Base-by-base conservation (phyloP, 1,140 invertebrate genomes). In the Drosophila lini region DNA sequence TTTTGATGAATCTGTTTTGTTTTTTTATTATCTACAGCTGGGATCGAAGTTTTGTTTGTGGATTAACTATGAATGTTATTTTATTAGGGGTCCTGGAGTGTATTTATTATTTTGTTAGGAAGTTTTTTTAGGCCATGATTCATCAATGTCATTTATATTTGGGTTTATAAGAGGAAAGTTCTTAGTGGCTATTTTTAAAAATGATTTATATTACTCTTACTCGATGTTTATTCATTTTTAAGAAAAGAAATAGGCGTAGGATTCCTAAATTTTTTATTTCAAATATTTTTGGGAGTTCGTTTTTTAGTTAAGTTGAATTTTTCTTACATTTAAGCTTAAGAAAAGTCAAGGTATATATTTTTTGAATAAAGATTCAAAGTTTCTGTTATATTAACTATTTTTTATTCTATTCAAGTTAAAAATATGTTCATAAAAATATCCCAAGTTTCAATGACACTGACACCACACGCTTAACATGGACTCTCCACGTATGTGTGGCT, bases 1-100 rank as follows among this genome's bases (percentile, higher is more conserved):
- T 86, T 82, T 82, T 86, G 82, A 86, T 82, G 79, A 81, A 86
- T 86, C 78, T 88, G 67, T 80, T 82, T 79, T 78, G 4, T 31
- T 5, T 61, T 16, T 52, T 56, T 58, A 50, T 57, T 64, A 63
- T 69, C 34, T 25, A 60, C 78, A 75, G 61, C 67, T 86, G 78
- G 60, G 67, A 44, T 38, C 65, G 36, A 36, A 22, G 50, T 53
- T 36, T 75, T 82, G 81, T 79, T 65, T 85, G 78, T 75, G 65
- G 28, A 58, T 68, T 48, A 38, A 45, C 65, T 68, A 75, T 64
- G 64, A 78, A 13, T 69, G 45, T 25, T 19, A 42, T 34, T 42
- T 32, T 42, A n/a, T 42, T 19, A n/a, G 16, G 32, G 58, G 25
- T 22, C 13, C 28, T 28, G 13, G 36, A 41, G 48, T 28, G 28